Evolutionary conservation across 2,888 invertebrate species (phyloP).

Genomic region (Cataglyphis cursor): DNA sequence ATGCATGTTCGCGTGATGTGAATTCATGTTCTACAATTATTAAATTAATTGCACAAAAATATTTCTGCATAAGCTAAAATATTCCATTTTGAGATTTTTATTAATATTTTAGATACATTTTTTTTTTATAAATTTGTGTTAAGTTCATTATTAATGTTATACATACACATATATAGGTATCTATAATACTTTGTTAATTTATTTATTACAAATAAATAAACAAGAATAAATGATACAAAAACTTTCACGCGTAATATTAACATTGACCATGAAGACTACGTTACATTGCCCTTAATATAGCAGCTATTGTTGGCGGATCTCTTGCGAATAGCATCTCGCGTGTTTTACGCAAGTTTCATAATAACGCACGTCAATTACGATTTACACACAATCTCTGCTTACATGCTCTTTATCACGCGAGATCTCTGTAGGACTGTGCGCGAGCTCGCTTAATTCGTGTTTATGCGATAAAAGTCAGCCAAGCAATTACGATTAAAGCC

Average conservation of each 20-base stretch:
- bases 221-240: not conserved
- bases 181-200: slow-evolving; percentile 1
- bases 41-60: not conserved
- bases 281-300: not conserved
- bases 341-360: slow-evolving; percentile 11
- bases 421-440: slow-evolving; percentile 52
- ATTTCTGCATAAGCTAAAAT: not conserved
- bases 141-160: not conserved
- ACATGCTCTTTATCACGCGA: slow-evolving; percentile 58
- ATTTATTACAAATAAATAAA: not conserved
- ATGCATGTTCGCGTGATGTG: not conserved
- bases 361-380: slow-evolving; percentile 29
- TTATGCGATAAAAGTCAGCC: slow-evolving; percentile 37
- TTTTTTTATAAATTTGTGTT: not conserved
- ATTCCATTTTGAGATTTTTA: not conserved
- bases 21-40: not conserved
- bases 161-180: not conserved
- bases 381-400: slow-evolving; percentile 69
- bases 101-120: not conserved
- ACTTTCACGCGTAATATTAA: not conserved
- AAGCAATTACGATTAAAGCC: slow-evolving; percentile 36
- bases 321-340: slow-evolving; percentile 4
- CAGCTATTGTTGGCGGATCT: not conserved
- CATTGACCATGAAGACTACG: slow-evolving; percentile 14
- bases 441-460: slow-evolving; percentile 46